These are phyloP conservation scores for Melanocharis versteri DNA, from an alignment of 2,113 vertebrate species.

Conservation along the genomic window DNA sequence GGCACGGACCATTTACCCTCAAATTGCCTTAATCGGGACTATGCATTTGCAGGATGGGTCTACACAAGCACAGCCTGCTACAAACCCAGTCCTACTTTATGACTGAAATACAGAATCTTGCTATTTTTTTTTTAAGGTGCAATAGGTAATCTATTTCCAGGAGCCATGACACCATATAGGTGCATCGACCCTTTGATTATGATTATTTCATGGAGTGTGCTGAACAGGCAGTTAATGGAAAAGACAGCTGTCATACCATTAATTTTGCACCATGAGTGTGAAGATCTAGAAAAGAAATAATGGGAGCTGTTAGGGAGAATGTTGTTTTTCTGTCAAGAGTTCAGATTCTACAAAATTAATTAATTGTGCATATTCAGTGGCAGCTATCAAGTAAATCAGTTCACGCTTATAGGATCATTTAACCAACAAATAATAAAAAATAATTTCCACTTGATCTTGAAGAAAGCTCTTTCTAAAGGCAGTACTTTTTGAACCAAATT, in stretches of 20 bases:
- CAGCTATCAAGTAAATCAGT: not conserved
- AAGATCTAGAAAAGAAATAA: not conserved
- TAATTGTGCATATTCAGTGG: not conserved
- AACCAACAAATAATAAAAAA: not conserved
- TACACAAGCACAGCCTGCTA: not conserved
- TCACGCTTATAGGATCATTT: not conserved
- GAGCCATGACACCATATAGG: not conserved
- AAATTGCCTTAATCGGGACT: not conserved
- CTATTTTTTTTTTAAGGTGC: not conserved
- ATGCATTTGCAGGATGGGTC: not conserved
- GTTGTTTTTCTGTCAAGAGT: not conserved
- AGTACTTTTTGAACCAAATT: not conserved
- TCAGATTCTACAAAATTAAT: not conserved
- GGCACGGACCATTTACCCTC: not conserved
- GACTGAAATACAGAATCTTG: not conserved
- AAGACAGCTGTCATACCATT: not conserved
- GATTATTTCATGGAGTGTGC: not conserved
- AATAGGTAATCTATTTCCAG: not conserved
- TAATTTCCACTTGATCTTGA: not conserved
- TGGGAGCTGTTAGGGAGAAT: not conserved
- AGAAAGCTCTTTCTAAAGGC: not conserved
- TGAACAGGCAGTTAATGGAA: not conserved
- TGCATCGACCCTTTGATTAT: not conserved
- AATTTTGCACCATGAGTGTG: not conserved
- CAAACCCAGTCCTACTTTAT: not conserved